phyloP scores from a whole-genome alignment of 2,113 vertebrate species.

The Meriones unguiculatus region DNA sequence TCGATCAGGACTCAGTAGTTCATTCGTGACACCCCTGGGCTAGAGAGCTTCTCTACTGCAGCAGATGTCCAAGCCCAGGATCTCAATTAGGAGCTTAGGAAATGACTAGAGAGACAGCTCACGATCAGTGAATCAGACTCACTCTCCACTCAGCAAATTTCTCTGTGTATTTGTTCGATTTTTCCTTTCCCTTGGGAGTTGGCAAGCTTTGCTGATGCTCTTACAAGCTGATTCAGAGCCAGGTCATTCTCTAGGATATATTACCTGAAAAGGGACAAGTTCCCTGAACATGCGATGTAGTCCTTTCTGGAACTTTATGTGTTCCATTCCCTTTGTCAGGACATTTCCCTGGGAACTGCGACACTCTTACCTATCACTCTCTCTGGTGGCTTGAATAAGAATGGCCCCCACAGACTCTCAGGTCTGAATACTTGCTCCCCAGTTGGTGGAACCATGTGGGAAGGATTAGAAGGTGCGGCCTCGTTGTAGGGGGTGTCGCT shows the following conservation, averaged over 20 bases:
- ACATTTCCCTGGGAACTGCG: neutral
- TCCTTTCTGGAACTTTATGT: neutral
- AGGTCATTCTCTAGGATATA: neutral
- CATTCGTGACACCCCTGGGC: neutral
- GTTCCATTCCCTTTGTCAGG: neutral
- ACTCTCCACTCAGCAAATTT: neutral
- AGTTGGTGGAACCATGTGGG: neutral
- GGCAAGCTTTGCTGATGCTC: neutral
- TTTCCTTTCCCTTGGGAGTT: neutral
- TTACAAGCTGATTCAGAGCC: neutral
- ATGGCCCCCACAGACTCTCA: neutral
- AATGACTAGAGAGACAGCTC: neutral
- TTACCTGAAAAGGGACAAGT: neutral
- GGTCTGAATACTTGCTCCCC: neutral
- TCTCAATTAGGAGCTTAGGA: neutral
- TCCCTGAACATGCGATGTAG: neutral
- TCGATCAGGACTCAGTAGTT: neutral
- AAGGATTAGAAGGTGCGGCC: neutral
- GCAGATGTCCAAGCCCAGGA: neutral
- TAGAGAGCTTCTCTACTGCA: neutral
- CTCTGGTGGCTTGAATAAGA: neutral
- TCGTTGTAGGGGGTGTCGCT: neutral
- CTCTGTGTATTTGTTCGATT: neutral
- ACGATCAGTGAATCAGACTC: neutral
- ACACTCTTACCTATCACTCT: neutral